phyloP scores from a whole-genome alignment of 2,888 invertebrate genomes.

The Willowsia nigromaculata region DNA sequence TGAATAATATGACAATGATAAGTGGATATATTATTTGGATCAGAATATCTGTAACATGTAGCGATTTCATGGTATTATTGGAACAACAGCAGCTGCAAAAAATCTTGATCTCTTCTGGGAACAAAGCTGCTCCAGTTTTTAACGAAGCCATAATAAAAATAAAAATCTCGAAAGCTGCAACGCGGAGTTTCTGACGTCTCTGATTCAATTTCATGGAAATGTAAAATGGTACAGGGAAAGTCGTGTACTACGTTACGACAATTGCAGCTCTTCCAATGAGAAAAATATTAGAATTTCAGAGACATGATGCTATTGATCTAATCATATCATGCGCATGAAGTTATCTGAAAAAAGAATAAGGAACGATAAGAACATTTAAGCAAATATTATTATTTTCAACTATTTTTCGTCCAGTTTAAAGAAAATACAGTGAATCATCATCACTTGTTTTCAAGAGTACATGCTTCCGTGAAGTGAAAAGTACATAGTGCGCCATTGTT shows the following conservation, averaged over 20 bases:
- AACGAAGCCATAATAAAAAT: not conserved
- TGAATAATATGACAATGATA: slow-evolving; percentile 7
- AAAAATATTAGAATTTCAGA: no score
- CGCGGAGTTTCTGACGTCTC: no score
- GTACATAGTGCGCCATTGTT: not conserved
- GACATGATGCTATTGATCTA: no score
- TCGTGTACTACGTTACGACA: no score
- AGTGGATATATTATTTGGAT: not conserved
- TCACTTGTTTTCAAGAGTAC: not conserved
- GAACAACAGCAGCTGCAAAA: not conserved
- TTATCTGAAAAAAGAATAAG: not conserved
- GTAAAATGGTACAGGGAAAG: no score
- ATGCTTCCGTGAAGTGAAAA: not conserved
- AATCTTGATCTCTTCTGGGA: no score
- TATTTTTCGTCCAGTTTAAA: not conserved
- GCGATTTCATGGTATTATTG: not conserved
- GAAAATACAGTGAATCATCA: not conserved
- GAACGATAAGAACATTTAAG: slow-evolving; percentile 8
- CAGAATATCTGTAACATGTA: not conserved
- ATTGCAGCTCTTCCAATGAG: no score
- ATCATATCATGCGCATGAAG: no score
- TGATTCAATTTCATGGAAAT: no score
- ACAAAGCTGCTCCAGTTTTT: no score
- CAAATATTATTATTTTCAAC: slow-evolving; percentile 54
- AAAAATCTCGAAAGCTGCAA: no score